A percentile compares a stretch with the other conserved stretches of the same genome.
Evolutionary conservation across 1,140 invertebrate genomes (phyloP).

Genomic region (Tetraneura akinire): DNA sequence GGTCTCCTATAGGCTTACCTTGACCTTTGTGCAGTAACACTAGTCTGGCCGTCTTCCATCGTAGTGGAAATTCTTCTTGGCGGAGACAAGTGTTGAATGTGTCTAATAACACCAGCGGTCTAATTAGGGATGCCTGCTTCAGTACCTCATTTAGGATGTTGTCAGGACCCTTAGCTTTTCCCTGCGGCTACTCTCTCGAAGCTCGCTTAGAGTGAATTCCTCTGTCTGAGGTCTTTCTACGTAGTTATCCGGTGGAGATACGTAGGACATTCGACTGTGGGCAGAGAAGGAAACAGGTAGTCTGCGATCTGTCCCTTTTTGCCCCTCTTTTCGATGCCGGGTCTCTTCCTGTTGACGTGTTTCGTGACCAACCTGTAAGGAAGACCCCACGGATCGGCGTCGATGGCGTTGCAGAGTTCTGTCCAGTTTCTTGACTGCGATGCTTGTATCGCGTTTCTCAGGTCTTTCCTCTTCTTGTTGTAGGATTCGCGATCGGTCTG

Average conservation of each 20-base stretch:
- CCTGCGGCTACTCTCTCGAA: neutral
- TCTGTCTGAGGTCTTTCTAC: too few relatives aligned
- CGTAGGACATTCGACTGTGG: too few relatives aligned
- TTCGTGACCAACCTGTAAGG: neutral
- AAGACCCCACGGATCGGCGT: neutral
- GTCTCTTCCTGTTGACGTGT: neutral
- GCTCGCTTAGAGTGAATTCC: neutral
- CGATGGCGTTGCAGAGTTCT: neutral
- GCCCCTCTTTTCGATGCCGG: neutral
- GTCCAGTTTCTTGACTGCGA: neutral
- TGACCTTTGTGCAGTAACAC: neutral
- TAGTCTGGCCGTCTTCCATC: neutral
- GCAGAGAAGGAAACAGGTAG: neutral
- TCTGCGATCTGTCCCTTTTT: neutral
- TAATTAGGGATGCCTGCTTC: neutral
- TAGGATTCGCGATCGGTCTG: neutral
- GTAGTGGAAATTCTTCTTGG: neutral
- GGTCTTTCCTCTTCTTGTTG: neutral
- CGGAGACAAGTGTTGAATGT: neutral
- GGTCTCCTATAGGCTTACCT: too few relatives aligned
- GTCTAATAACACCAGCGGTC: rapidly evolving
- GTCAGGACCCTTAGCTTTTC: neutral
- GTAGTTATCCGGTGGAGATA: too few relatives aligned
- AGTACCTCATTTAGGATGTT: neutral
- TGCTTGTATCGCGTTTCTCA: neutral